Conservation (phyloP, 2,113 vertebrate genomes). For the Hydropotes inermis region DNA sequence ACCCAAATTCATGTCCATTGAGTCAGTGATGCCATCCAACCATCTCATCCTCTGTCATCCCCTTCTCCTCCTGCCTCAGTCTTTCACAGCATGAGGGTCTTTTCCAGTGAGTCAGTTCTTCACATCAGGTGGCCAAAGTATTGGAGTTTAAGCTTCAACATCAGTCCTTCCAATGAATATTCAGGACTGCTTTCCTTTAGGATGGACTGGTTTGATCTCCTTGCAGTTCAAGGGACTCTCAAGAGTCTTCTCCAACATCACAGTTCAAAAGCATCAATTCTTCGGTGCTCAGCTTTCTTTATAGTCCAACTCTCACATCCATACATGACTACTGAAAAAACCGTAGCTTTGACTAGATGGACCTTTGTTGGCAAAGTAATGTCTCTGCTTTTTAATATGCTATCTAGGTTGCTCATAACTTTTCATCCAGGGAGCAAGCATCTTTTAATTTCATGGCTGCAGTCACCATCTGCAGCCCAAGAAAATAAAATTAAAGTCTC, state of each 20-base stretch:
- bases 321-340: too few relatives aligned
- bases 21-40: neutral
- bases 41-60: neutral
- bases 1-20: neutral
- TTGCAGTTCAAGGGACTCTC: neutral
- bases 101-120: neutral
- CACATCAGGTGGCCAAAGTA: neutral
- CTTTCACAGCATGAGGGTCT: neutral
- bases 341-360: too few relatives aligned
- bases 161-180: neutral
- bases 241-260: neutral
- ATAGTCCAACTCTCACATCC: too few relatives aligned
- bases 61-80: neutral
- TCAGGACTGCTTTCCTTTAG: neutral
- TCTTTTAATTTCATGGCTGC: too few relatives aligned
- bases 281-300: too few relatives aligned
- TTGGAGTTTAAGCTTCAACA: neutral
- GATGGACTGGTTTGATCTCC: neutral
- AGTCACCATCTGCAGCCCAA: too few relatives aligned
- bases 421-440: too few relatives aligned
- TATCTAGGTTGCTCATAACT: too few relatives aligned
- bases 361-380: too few relatives aligned
- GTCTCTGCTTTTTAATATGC: too few relatives aligned
- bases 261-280: too few relatives aligned
- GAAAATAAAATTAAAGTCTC: too few relatives aligned